A percentile compares a stretch with the other conserved stretches of the same genome.
These are phyloP conservation scores for Drosophila pseudotalamancana DNA, from an alignment of 2,888 invertebrate species.

Conservation along the genomic window DNA sequence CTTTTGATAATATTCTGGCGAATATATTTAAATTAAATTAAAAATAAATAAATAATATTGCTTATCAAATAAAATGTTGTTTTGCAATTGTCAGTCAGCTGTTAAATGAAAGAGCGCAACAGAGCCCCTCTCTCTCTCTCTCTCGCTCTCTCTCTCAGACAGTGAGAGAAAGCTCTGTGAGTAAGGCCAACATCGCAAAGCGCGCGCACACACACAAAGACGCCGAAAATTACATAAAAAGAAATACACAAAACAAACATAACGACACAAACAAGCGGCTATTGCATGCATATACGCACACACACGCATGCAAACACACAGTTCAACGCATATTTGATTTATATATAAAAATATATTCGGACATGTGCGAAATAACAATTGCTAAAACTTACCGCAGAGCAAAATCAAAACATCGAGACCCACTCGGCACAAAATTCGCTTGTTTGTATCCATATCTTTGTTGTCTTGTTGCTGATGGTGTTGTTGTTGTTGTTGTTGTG, in stretches of 20 bases:
- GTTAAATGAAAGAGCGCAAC: conserved; percentile 17
- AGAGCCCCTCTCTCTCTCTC: background rate
- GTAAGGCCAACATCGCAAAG: conserved; percentile 12
- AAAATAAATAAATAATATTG: no score
- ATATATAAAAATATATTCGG: background rate
- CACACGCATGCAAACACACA: background rate
- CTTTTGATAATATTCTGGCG: no score
- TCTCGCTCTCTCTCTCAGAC: no score
- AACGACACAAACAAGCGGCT: conserved; percentile 29
- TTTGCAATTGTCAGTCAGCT: conserved; percentile 19
- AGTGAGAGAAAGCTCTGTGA: conserved; percentile 31
- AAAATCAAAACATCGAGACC: conserved; percentile 88
- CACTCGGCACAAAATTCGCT: conserved; percentile 87
- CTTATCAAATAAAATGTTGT: conserved; percentile 2
- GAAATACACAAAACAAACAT: conserved; percentile 33
- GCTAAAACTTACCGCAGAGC: conserved; percentile 87
- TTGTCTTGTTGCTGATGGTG: conserved; percentile 36
- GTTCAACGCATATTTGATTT: background rate
- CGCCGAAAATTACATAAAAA: conserved; percentile 36
- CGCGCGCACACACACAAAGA: conserved; percentile 15
- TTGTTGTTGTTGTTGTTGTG: conserved; percentile 8
- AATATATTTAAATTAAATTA: no score
- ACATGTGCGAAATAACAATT: conserved; percentile 12
- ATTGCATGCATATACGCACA: background rate
- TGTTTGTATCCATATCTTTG: conserved; percentile 82